Evolutionary conservation across 2,797 vertebrate species (phyloP), one percentile per base, ranked within the genome.

Genomic region (Fratercula arctica): DNA sequence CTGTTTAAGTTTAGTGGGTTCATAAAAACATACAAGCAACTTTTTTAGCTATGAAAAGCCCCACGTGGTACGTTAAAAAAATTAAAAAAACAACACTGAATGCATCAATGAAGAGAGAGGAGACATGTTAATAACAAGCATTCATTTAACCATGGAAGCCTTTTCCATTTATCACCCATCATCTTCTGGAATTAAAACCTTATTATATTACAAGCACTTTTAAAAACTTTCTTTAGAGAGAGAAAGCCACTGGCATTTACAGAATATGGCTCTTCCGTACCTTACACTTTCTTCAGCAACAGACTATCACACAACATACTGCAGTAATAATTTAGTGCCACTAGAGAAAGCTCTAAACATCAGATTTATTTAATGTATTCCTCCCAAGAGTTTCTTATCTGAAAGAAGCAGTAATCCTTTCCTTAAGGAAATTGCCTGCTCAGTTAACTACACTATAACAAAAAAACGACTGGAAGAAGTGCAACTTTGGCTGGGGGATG

Each of bases 1-100:
- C 98, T 98, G 98, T 98, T 98, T 97, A 98, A 98, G 97, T 98
- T 98, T 98, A 98, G 97, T 97, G 97, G 97, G 97, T 98, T 98
- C 98, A 97, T 97, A 97, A 98, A 98, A 98, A 98, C 98, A 98
- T 94, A 98, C 96, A 98, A 98, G 97, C 96, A 98, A 97, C 95
- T 95, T 98, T 97, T 98, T 98, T 96, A 95, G 97, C 94, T 96
- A 95, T 85, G 80, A 97, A 97, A 97, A 96, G 91, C 93, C 96
- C 94, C 97, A 93, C 92, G 92, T 83, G 81, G 83, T 94, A 87
- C 0, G 0, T 95, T 93, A 95, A 92, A 90, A 96, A 85, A 41
- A 39, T 48, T 60, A 14, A 85, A 95, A 93, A 95, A 95, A 53
- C 56, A 96, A 97, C 95, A 96, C 75, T 89, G 76, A 97, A 97